These are phyloP conservation scores for Phortica variegata DNA, from an alignment of 1,140 invertebrate species.

Conservation along the genomic window DNA sequence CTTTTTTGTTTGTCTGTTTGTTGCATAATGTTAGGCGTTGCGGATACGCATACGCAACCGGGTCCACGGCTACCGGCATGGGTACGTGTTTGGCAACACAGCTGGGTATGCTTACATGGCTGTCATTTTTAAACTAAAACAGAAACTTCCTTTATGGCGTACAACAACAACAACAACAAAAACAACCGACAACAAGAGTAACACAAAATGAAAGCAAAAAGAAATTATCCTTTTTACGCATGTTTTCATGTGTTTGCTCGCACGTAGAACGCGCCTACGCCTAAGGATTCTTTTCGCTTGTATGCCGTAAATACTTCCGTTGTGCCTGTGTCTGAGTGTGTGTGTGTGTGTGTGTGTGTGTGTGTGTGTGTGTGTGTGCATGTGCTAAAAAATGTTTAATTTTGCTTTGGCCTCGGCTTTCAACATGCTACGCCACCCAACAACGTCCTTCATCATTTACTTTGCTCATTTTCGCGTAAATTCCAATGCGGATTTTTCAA, in stretches of 20 bases:
- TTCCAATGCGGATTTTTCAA: conserved; percentile 22
- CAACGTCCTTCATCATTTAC: not conserved
- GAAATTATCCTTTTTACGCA: conserved; percentile 13
- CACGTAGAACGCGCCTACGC: no score
- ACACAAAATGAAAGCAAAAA: not conserved
- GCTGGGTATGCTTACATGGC: not conserved
- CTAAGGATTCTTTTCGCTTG: no score
- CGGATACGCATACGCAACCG: no score
- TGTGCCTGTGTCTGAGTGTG: no score
- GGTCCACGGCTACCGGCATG: no score
- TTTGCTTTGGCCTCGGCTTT: not conserved
- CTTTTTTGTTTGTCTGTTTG: no score
- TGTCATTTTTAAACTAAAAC: conserved; percentile 8
- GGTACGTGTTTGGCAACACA: not conserved
- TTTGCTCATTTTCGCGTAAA: not conserved
- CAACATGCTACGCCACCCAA: not conserved
- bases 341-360: no score
- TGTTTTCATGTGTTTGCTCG: not conserved
- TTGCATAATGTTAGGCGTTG: no score
- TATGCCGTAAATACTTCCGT: no score
- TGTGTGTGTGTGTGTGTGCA: no score
- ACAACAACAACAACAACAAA: not conserved
- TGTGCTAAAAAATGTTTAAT: conserved; percentile 10
- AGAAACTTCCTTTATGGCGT: conserved; percentile 12
- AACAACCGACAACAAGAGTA: not conserved